phyloP scores from a whole-genome alignment of 2,113 vertebrate species.

The Phodopus roborovskii region DNA sequence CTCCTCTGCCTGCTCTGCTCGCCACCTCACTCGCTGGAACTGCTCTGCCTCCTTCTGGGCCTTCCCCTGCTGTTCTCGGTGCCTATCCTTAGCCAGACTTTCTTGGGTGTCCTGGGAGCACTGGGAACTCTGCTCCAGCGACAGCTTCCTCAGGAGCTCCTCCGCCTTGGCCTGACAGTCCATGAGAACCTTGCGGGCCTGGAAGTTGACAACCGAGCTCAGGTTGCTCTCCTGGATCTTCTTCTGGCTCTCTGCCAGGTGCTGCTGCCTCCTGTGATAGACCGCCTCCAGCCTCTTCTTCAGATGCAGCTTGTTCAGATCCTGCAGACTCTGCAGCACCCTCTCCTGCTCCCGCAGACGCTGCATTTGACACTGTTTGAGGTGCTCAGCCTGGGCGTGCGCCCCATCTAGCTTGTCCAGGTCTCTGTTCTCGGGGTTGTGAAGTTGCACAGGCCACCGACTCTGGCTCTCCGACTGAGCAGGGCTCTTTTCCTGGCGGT shows the following conservation, averaged over 20 bases:
- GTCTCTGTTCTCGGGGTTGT: slow-evolving; percentile 77
- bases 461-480: slow-evolving; percentile 43
- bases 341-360: slow-evolving; percentile 76
- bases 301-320: slow-evolving; percentile 72
- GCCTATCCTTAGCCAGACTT: slow-evolving; percentile 66
- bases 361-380: slow-evolving; percentile 80
- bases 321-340: slow-evolving; percentile 62
- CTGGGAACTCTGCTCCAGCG: slow-evolving; percentile 82
- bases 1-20: slow-evolving; percentile 66
- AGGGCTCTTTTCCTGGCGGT: slow-evolving; percentile 72
- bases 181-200: slow-evolving; percentile 84
- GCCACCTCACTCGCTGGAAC: slow-evolving; percentile 74
- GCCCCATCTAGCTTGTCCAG: slow-evolving; percentile 65
- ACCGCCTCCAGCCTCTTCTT: slow-evolving; percentile 80
- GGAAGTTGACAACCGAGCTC: slow-evolving; percentile 83
- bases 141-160: slow-evolving; percentile 77
- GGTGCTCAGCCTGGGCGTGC: slow-evolving; percentile 68
- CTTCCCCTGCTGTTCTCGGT: slow-evolving; percentile 78
- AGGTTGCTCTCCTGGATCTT: slow-evolving; percentile 82
- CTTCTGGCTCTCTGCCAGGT: slow-evolving; percentile 66
- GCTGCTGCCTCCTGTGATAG: slow-evolving; percentile 70
- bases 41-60: slow-evolving; percentile 79
- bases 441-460: slow-evolving; percentile 65
- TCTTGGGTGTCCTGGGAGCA: slow-evolving; percentile 70
- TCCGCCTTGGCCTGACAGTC: slow-evolving; percentile 84